Base-by-base conservation (phyloP, 2,888 invertebrate species). In the Conops quadrifasciatus region DNA sequence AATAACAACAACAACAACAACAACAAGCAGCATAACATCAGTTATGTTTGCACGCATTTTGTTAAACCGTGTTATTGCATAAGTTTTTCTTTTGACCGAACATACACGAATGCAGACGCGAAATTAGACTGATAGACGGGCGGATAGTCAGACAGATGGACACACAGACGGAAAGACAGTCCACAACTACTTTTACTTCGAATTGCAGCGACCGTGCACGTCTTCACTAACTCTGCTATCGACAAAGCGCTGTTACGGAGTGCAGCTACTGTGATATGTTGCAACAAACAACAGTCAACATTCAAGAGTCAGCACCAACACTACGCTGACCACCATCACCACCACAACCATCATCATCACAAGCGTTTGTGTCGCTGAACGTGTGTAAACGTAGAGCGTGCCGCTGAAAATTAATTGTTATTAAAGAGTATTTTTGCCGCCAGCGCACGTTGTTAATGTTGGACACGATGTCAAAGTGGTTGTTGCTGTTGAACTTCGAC, bases 391-490 rank as follows among this genome's bases (percentile, higher is more conserved):
- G 26, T 36, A 63, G 45, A 63, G 63, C 63, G 63, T 63, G 63
- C 63, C 45, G 45, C 63, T 63, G 45, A 63, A 63, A 63, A 63
- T 63, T 63, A 63, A 63, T 63, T 63, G 45, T 63, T 63, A 63
- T 63, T 63, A 63, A 63, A 63, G 63, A 47, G 45, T 45, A 63
- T 63, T 47, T 63, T 63, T 26, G 26, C 24, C 47, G 63, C 63
- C 24, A 16, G 24, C 47, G 26, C 9, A 36, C 43, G 24, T 43
- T 24, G 62, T 62, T 62, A 43, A 45, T 45, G 63, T 63, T 63
- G 63, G 26, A 63, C 63, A 63, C 47, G 47, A 63, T 63, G 63
- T 63, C 63, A 47, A 63, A 45, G 47, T 26, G 13, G 45, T 47
- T 63, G 63, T 47, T 47, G 63, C 47, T 26, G 47, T 47, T 63